Evolutionary conservation across 2,888 invertebrate species (phyloP), one percentile per base, ranked within the genome.

Genomic region (Beris morrisii): DNA sequence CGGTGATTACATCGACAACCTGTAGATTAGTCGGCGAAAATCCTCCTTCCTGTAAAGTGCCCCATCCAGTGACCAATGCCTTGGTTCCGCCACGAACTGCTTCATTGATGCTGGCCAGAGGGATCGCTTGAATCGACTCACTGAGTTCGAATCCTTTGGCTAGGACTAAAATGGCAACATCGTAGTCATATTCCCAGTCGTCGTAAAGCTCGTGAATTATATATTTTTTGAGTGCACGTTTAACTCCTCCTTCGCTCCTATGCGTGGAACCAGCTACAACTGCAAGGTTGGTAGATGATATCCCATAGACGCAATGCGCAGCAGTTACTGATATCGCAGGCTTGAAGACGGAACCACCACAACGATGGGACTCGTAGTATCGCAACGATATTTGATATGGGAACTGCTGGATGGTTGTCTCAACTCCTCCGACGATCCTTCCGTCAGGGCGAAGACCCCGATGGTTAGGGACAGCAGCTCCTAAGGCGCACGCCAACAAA

Each of bases 111-210:
- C 72, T 71, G 30, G 78, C 73, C 74, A 85, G 72, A 4, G 74
- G 67, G 12, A 84, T 78, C 1, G 79, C 74, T n/a, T 76, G 74
- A 0, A 83, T 78, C 1, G 70, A 73, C 0, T 77, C 73, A 58
- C 70, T 77, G 59, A 79, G 82, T 12, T 72, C 69, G 45, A 85
- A 73, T 1, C 82, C 78, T 11, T 73, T 78, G 0, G 78, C 65
- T 1, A 86, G 76, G 78, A 82, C 81, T 5, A 85, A 70, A 0
- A 85, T 70, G 0, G 84, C 84, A 5, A 85, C 75, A 53, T 85
- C 85, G 66, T 78, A 80, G 67, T 85, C 83, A 78, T 82, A 82
- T 32, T 77, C 75, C 0, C 68, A 64, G 15, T 73, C 78, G n/a
- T 76, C 75, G 69, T 83, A 86, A 1, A 75, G 73, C 4, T 81